Conservation (phyloP, 30 jellyfish, hydroid and myxozoan species). For the Aurelia aurita region DNA sequence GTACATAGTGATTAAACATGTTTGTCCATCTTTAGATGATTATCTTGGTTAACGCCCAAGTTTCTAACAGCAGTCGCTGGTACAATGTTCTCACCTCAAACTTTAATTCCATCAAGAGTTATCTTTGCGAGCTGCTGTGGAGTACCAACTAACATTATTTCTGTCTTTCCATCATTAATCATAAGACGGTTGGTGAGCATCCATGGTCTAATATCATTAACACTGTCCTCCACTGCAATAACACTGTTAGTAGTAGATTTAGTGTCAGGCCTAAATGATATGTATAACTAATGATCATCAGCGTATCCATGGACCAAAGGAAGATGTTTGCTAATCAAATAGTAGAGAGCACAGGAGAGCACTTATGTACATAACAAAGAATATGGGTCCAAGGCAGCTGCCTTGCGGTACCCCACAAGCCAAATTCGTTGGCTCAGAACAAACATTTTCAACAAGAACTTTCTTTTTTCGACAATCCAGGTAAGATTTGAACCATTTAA, state of each 20-base stretch:
- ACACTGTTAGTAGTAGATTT: conserved; percentile 14
- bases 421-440: too few relatives aligned
- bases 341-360: conserved; percentile 11
- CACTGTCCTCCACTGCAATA: conserved; percentile 44
- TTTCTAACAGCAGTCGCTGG: conserved; percentile 49
- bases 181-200: conserved; percentile 35
- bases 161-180: conserved; percentile 57
- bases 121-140: conserved; percentile 65
- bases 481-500: conserved; percentile 42
- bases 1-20: conserved; percentile 41
- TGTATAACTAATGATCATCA: conserved; percentile 54
- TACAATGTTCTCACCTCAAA: conserved; percentile 56
- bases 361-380: conserved; percentile 18
- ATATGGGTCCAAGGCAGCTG: conserved; percentile 11
- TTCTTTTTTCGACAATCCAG: conserved; percentile 35
- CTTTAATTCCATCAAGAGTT: conserved; percentile 43
- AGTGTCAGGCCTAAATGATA: conserved; percentile 38
- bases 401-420: too few relatives aligned
- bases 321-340: conserved; percentile 45
- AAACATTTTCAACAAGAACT: not conserved
- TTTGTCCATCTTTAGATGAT: conserved; percentile 33
- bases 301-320: conserved; percentile 57
- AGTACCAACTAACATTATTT: conserved; percentile 50
- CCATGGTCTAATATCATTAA: conserved; percentile 34
- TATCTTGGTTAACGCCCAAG: conserved; percentile 55